phyloP scores from a whole-genome alignment of 2,888 invertebrate genomes.

The Amphipyra tragopoginis region DNA sequence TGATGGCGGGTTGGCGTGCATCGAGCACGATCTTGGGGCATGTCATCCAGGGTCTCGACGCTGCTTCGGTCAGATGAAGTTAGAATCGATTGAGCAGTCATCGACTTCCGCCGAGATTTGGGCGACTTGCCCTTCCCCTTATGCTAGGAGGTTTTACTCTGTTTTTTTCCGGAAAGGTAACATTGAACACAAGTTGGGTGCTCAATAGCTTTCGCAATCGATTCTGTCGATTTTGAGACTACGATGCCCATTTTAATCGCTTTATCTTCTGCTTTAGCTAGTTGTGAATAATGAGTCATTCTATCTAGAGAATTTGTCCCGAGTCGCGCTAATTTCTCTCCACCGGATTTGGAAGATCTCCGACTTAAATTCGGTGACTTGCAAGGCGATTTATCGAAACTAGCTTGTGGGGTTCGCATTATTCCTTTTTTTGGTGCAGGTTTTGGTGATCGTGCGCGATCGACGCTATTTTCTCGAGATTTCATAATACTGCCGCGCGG shows the following conservation, averaged over 20 bases:
- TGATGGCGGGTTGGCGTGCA: conserved; percentile 78
- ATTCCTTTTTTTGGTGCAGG: conserved; percentile 87
- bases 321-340: conserved; percentile 83
- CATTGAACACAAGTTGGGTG: conserved; percentile 94
- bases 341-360: conserved; percentile 81
- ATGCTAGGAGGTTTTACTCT: conserved; percentile 91
- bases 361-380: conserved; percentile 85
- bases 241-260: conserved; percentile 89
- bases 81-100: conserved; percentile 76
- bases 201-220: conserved; percentile 90
- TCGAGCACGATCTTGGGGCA: conserved; percentile 72
- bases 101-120: conserved; percentile 80
- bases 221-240: conserved; percentile 89
- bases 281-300: conserved; percentile 85
- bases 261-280: conserved; percentile 87
- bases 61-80: conserved; percentile 86
- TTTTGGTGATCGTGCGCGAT: conserved; percentile 84
- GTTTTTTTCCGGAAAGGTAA: conserved; percentile 91
- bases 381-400: conserved; percentile 85
- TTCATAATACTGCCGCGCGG: conserved; percentile 87
- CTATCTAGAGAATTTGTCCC: conserved; percentile 87
- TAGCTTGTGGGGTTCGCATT: conserved; percentile 87
- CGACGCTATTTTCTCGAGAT: conserved; percentile 84
- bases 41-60: conserved; percentile 82
- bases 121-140: conserved; percentile 92